Evolutionary conservation across 2,888 invertebrate genomes (phyloP).

Genomic region (Lasioglossum lativentre): DNA sequence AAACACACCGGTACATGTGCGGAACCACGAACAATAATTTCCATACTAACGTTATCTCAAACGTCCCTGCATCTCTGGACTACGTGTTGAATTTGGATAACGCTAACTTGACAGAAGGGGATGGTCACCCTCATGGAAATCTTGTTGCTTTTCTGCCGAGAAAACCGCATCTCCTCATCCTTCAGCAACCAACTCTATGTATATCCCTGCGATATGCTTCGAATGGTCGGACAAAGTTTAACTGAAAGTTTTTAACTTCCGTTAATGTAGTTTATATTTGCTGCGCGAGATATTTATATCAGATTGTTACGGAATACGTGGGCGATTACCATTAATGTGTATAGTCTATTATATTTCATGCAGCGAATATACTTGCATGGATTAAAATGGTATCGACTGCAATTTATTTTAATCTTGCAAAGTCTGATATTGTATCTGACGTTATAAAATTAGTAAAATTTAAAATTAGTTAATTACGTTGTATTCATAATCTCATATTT

Average conservation of each 20-base stretch:
- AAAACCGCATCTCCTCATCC: constrained; percentile 60
- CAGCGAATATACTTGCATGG: too few relatives aligned
- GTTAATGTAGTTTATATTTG: neutral
- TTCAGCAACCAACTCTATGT: constrained; percentile 44
- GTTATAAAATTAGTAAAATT: neutral
- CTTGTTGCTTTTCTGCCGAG: constrained; percentile 59
- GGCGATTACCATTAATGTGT: neutral
- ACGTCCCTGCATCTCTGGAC: constrained; percentile 68
- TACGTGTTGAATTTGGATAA: constrained; percentile 80
- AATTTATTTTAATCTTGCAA: neutral
- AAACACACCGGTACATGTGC: constrained; percentile 31
- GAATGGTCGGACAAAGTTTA: constrained; percentile 5
- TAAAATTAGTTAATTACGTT: too few relatives aligned
- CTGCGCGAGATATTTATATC: neutral
- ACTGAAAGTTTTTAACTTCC: neutral
- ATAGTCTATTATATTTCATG: neutral
- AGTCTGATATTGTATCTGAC: neutral
- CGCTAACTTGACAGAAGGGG: constrained; percentile 77
- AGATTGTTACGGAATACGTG: neutral
- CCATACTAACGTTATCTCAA: constrained; percentile 78
- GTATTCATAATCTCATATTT: neutral
- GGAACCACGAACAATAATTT: constrained; percentile 76
- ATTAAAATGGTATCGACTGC: neutral
- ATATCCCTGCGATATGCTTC: constrained; percentile 22
- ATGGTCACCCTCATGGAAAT: constrained; percentile 68